A percentile compares a stretch with the other conserved stretches of the same genome.
phyloP scores from a whole-genome alignment of 1,140 invertebrate species.

The Episyrphus balteatus region DNA sequence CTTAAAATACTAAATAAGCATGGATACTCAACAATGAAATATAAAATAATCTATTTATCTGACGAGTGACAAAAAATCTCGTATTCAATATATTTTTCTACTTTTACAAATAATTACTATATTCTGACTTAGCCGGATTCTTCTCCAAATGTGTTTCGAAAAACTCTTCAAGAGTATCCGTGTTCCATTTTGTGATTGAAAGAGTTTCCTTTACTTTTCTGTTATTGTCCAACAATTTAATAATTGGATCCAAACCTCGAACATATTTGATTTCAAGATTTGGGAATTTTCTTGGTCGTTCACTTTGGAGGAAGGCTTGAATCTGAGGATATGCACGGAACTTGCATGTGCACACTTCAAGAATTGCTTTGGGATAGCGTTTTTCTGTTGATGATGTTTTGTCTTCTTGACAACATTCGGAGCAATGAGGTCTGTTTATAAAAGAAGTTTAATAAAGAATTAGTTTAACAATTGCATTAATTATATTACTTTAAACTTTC shows the following conservation, averaged over 20 bases:
- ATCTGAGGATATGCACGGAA: conserved; percentile 93
- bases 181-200: conserved; percentile 95
- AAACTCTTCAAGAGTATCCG: conserved; percentile 91
- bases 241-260: conserved; percentile 81
- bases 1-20: too few species aligned
- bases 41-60: too few species aligned
- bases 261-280: conserved; percentile 84
- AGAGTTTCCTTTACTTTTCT: conserved; percentile 74
- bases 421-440: conserved; percentile 55
- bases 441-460: neutral
- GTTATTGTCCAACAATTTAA: conserved; percentile 76
- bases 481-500: conserved; percentile 49
- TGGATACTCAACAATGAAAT: too few species aligned
- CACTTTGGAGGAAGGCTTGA: conserved; percentile 88
- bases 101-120: too few species aligned
- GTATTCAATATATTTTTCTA: too few species aligned
- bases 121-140: conserved; percentile 1
- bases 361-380: conserved; percentile 68
- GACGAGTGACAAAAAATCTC: too few species aligned
- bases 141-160: conserved; percentile 67
- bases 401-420: conserved; percentile 57
- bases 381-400: conserved; percentile 56
- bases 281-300: conserved; percentile 71
- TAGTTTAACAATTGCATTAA: neutral
- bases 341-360: conserved; percentile 92